Evolutionary conservation across 1,140 invertebrate species (phyloP).

Genomic region (Drosophila eugracilis): DNA sequence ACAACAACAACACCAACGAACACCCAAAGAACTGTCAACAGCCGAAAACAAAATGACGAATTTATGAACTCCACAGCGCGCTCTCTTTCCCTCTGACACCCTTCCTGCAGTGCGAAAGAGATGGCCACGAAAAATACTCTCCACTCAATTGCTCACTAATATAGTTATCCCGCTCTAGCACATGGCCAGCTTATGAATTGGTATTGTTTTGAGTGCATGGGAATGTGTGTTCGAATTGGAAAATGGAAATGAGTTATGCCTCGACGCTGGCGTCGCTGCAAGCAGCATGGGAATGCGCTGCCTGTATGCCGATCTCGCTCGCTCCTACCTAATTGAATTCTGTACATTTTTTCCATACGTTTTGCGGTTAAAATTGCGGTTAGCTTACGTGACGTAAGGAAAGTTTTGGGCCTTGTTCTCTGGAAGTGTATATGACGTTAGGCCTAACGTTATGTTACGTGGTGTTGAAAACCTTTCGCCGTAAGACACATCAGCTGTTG

Average conservation of each 20-base stretch:
- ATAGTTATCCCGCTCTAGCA: slow-evolving; percentile 48
- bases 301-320: slow-evolving; percentile 49
- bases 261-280: slow-evolving; percentile 37
- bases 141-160: slow-evolving; percentile 16
- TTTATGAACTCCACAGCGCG: slow-evolving; percentile 78
- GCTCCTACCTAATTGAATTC: slow-evolving; percentile 57
- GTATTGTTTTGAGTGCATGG: slow-evolving; percentile 57
- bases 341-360: slow-evolving; percentile 45
- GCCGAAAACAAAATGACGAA: slow-evolving; percentile 84
- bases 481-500: slow-evolving; percentile 73
- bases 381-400: slow-evolving; percentile 48
- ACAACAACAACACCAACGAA: slow-evolving; percentile 46
- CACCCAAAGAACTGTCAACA: slow-evolving; percentile 76
- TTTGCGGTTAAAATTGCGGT: slow-evolving; percentile 34
- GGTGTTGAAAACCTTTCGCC: slow-evolving; percentile 65
- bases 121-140: slow-evolving; percentile 9
- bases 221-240: slow-evolving; percentile 72
- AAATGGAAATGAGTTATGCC: slow-evolving; percentile 68
- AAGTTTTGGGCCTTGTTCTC: slow-evolving; percentile 33
- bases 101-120: slow-evolving; percentile 12
- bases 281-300: slow-evolving; percentile 60
- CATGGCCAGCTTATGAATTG: background rate
- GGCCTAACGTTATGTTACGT: slow-evolving; percentile 39
- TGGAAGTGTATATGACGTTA: slow-evolving; percentile 1
- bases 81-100: slow-evolving; percentile 28